Conservation (phyloP, 2,113 vertebrate species). For the Leucosticte australis region DNA sequence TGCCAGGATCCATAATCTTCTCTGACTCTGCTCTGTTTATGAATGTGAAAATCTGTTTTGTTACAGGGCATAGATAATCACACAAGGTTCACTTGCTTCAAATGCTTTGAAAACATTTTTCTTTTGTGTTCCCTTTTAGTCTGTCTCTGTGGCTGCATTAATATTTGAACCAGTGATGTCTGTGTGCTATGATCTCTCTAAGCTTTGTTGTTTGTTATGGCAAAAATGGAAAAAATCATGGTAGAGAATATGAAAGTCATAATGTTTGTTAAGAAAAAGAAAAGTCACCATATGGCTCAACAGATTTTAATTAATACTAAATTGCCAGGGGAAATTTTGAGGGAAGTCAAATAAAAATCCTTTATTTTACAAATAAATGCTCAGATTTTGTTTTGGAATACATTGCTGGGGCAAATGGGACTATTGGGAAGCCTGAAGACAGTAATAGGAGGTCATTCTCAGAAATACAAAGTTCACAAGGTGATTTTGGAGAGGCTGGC, state of each 20-base stretch:
- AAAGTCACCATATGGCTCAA: slow-evolving; percentile 40
- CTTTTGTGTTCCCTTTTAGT: neutral
- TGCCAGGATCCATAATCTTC: neutral
- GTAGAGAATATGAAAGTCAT: slow-evolving; percentile 12
- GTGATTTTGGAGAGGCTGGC: neutral
- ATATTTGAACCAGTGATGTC: neutral
- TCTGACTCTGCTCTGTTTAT: neutral
- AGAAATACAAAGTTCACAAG: neutral
- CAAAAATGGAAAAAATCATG: neutral
- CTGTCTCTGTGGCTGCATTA: neutral
- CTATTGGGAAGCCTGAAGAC: neutral
- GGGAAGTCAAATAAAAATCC: slow-evolving; percentile 34
- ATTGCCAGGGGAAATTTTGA: slow-evolving; percentile 9
- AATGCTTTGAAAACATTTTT: neutral
- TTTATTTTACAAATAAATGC: slow-evolving; percentile 41
- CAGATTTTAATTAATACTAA: slow-evolving; percentile 62
- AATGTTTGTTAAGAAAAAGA: slow-evolving; percentile 50
- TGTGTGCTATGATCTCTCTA: neutral
- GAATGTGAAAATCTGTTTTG: neutral
- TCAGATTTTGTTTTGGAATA: slow-evolving; percentile 15
- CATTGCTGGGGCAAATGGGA: neutral
- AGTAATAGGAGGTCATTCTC: neutral
- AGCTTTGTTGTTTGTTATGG: slow-evolving; percentile 35
- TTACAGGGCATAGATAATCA: neutral
- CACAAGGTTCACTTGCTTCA: neutral